Percentiles rank a stretch among this genome's conserved stretches.
Conservation (phyloP, 2,888 invertebrate species). For the Amorpha juglandis region DNA sequence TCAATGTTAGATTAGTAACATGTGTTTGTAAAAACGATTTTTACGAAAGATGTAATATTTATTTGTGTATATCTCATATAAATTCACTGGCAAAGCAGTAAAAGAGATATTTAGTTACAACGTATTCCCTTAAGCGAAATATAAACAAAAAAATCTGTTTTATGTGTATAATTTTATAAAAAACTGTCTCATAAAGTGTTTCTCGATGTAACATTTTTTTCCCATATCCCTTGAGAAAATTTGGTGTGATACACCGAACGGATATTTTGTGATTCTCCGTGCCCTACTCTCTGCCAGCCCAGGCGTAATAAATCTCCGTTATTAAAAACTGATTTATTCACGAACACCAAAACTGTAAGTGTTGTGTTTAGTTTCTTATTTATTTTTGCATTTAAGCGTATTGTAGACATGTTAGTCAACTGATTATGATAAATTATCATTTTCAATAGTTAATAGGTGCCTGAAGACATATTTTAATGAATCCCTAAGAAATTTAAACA, state of each 20-base stretch:
- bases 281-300: slow-evolving; percentile 39
- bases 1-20: too few species aligned
- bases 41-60: too few species aligned
- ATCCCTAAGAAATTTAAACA: too few species aligned
- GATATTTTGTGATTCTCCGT: slow-evolving; percentile 43
- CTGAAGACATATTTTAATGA: too few species aligned
- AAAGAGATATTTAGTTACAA: not conserved
- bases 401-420: too few species aligned
- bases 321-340: slow-evolving; percentile 55
- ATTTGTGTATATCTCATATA: not conserved
- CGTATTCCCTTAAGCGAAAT: not conserved
- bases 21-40: too few species aligned
- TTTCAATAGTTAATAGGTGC: too few species aligned
- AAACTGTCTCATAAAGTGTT: not conserved
- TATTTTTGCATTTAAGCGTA: not conserved
- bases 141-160: not conserved
- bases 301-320: slow-evolving; percentile 50
- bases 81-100: not conserved
- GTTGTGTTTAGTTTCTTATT: slow-evolving; percentile 30
- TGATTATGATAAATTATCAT: too few species aligned
- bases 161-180: not conserved
- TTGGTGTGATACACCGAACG: slow-evolving; percentile 41
- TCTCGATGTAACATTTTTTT: not conserved
- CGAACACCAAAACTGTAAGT: slow-evolving; percentile 34
- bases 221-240: slow-evolving; percentile 38